Conservation (phyloP, 2,888 invertebrate species). For the Campopleginae sp. region DNA sequence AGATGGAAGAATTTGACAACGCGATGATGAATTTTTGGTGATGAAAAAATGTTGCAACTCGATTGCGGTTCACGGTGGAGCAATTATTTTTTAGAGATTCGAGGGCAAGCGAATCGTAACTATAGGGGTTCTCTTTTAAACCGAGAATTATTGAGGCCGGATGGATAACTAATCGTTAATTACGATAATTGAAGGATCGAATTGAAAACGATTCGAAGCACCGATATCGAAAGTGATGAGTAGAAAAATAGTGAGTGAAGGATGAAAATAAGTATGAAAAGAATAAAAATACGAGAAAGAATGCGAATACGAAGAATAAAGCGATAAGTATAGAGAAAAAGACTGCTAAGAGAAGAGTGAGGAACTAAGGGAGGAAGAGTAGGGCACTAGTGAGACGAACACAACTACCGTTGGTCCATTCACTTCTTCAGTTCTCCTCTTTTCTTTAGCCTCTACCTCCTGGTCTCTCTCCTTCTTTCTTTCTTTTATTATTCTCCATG, state of each 20-base stretch:
- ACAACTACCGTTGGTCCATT: conserved; percentile 80
- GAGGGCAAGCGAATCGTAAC: not conserved
- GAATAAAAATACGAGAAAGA: conserved; percentile 53
- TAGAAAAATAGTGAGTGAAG: conserved; percentile 72
- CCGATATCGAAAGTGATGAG: conserved; percentile 31
- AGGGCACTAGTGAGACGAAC: conserved; percentile 72
- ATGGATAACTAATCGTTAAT: not conserved
- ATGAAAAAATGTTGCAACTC: not conserved
- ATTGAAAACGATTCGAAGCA: conserved; percentile 5
- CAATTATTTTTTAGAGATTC: not conserved
- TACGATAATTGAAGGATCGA: conserved; percentile 15
- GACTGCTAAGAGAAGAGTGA: conserved; percentile 64
- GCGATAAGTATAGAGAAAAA: conserved; percentile 58
- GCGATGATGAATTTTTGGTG: not conserved
- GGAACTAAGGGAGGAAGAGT: conserved; percentile 67
- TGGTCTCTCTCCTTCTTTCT: not conserved
- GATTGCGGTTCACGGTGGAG: not conserved
- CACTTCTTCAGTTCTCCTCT: conserved; percentile 74
- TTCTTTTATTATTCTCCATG: conserved; percentile 43
- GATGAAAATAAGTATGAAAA: conserved; percentile 42
- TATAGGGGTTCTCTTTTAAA: not conserved
- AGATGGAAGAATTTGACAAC: conserved; percentile 10
- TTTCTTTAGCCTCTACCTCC: conserved; percentile 40
- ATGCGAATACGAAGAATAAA: conserved; percentile 72
- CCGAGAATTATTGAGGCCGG: not conserved